These are phyloP conservation scores for Parapsyche elsis DNA, from an alignment of 1,140 invertebrate genomes.

Conservation along the genomic window DNA sequence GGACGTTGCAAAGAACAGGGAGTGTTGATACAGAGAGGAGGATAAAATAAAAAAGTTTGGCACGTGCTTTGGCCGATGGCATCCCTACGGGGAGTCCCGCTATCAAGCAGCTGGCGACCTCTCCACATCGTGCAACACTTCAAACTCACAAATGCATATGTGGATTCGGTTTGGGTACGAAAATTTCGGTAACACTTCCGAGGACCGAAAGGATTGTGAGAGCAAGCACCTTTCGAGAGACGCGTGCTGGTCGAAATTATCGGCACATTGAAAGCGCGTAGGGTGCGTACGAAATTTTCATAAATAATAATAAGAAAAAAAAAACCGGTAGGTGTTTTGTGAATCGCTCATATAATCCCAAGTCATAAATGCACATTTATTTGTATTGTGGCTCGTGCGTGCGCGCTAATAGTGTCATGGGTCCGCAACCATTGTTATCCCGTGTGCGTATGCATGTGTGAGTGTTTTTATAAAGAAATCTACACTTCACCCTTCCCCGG, in stretches of 20 bases:
- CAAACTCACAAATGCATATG: not conserved
- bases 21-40: not conserved
- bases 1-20: not conserved
- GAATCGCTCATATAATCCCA: not conserved
- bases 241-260: not conserved
- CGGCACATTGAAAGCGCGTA: too few relatives aligned
- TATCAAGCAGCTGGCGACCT: slow-evolving; percentile 37
- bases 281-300: too few relatives aligned
- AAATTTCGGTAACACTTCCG: not conserved
- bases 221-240: not conserved
- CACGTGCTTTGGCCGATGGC: slow-evolving; percentile 28
- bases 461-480: slow-evolving; percentile 31
- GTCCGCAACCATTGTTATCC: slow-evolving; percentile 30
- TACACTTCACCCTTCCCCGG: slow-evolving; percentile 45
- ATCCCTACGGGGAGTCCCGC: slow-evolving; percentile 34
- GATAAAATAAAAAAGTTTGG: slow-evolving; percentile 25
- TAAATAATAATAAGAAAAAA: too few relatives aligned
- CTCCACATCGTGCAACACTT: slow-evolving; percentile 22
- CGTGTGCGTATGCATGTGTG: not conserved
- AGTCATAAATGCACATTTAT: slow-evolving; percentile 46
- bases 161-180: not conserved
- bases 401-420: slow-evolving; percentile 35
- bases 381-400: slow-evolving; percentile 35
- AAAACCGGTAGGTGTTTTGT: not conserved
- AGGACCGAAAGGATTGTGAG: not conserved